Evolutionary conservation across 2,888 invertebrate genomes (phyloP).

Genomic region (Itoplectis maculator): DNA sequence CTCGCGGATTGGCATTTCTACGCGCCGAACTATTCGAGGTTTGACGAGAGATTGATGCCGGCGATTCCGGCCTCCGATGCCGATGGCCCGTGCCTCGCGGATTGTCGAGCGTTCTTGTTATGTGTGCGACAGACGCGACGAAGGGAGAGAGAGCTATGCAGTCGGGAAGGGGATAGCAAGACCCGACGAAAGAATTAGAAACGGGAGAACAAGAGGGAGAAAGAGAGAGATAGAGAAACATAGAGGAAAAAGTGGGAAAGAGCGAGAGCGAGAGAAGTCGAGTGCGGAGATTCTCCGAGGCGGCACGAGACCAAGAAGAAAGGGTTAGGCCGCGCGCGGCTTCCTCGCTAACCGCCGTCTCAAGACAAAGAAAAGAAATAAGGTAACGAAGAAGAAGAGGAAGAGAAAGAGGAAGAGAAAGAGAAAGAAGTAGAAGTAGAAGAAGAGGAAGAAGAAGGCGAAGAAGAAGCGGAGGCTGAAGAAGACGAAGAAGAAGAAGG

Average conservation of each 20-base stretch:
- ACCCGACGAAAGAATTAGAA: constrained; percentile 46
- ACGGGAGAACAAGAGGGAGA: constrained; percentile 14
- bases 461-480: constrained; percentile 39
- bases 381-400: constrained; percentile 47
- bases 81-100: constrained; percentile 42
- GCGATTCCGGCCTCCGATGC: constrained; percentile 54
- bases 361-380: constrained; percentile 44
- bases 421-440: constrained; percentile 35
- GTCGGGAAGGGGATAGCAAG: constrained; percentile 27
- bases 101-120: constrained; percentile 46
- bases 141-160: constrained; percentile 20
- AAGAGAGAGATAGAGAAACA: constrained; percentile 23
- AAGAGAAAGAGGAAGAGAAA: constrained; percentile 23
- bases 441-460: not conserved
- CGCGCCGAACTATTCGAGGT: constrained; percentile 80
- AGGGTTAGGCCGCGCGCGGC: constrained; percentile 66
- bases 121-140: constrained; percentile 28
- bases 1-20: constrained; percentile 80
- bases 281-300: constrained; percentile 28
- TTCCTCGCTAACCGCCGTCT: constrained; percentile 56
- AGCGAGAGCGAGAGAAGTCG: not conserved
- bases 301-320: constrained; percentile 71
- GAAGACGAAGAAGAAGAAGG: constrained; percentile 33
- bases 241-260: constrained; percentile 28
- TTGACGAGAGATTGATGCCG: constrained; percentile 84